These are phyloP conservation scores for Mythimna pallens DNA, from an alignment of 2,888 invertebrate genomes.

Conservation along the genomic window DNA sequence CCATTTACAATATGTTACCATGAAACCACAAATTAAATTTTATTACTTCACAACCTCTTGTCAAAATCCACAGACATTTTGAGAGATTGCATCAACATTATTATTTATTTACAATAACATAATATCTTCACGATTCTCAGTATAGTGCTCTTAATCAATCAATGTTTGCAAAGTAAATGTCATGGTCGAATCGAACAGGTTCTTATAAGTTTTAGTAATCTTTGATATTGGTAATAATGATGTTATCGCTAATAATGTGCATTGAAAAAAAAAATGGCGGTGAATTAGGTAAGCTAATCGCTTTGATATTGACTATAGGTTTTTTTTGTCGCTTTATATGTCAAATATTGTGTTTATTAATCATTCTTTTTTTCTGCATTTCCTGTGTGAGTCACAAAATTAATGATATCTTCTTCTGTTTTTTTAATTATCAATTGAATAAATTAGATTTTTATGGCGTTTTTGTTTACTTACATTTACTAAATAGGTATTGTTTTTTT, in stretches of 20 bases:
- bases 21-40: background rate
- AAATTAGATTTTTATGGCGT: too few species aligned
- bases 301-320: too few species aligned
- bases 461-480: too few species aligned
- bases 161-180: conserved; percentile 64
- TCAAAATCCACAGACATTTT: conserved; percentile 36
- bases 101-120: conserved; percentile 41
- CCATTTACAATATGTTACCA: background rate
- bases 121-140: conserved; percentile 27
- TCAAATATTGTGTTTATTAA: too few species aligned
- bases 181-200: conserved; percentile 57
- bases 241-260: conserved; percentile 32
- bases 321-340: too few species aligned
- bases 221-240: conserved; percentile 44
- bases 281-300: background rate
- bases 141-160: conserved; percentile 63
- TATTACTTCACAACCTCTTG: conserved; percentile 27
- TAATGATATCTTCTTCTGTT: too few species aligned
- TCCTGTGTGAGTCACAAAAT: too few species aligned
- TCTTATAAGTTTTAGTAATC: conserved; percentile 54
- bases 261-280: conserved; percentile 16
- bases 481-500: too few species aligned
- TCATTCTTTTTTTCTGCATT: too few species aligned
- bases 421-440: too few species aligned
- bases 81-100: conserved; percentile 36